Evolutionary conservation across 1,140 invertebrate species (phyloP), one percentile per base, ranked within the genome.

Genomic region (Dreissena rostriformis): DNA sequence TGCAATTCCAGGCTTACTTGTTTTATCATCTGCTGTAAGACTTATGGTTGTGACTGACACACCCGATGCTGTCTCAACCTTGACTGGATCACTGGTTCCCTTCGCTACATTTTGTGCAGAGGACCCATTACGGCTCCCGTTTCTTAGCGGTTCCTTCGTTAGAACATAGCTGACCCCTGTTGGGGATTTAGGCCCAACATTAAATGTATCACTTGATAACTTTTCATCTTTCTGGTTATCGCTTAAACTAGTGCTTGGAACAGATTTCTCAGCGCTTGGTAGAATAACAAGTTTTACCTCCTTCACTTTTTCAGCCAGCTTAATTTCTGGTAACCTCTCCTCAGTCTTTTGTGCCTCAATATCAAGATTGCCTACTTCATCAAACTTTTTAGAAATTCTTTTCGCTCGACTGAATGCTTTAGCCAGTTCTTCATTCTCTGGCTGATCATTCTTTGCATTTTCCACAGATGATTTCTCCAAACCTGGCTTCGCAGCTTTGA

Each of bases 371-470:
- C 67, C 74, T 28, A 53, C 49, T 57, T 73, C 74, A 67, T 77
- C 74, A 72, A 66, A 74, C 52, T 82, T 86, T 28, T 63, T 67
- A 55, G 86, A 87, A 52, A 86, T 84, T 78, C 81, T 78, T 57
- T 88, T 89, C 15, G 86, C 53, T 73, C 83, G 81, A 49, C 74
- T 86, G 72, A 89, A 90, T 75, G 86, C 86, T 55, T 89, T 81
- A 12, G 88, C 77, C 24, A 90, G 78, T 81, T 89, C 87, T 74
- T 61, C 81, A 14, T 82, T 65, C 55, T 70, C 55, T 7, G 22
- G 26, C 29, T 74, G 51, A 10, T 67, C 71, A 14, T 76, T 68
- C 57, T 55, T 52, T 19, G 68, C 28, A 68, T 74, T 72, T 26
- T 73, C 73, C 55, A 52, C 55, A 72, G 66, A 55, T 83, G 81